phyloP scores from a whole-genome alignment of 2,888 invertebrate genomes.

The Agrochola litura region DNA sequence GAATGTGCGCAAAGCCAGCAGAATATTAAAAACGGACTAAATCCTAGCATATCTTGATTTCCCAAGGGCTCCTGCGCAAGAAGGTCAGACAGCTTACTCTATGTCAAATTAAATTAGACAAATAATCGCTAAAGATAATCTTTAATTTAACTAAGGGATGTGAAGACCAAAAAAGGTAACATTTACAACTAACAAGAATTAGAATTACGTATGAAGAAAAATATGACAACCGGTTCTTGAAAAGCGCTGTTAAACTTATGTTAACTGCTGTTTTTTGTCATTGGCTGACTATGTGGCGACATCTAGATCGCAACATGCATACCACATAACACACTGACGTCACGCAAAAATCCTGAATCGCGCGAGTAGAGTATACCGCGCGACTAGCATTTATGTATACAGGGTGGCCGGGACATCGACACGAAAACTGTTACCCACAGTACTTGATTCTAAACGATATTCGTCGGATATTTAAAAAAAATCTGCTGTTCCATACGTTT shows the following conservation, averaged over 20 bases:
- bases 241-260: background rate
- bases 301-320: no score
- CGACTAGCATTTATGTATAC: no score
- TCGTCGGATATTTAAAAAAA: no score
- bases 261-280: background rate
- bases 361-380: no score
- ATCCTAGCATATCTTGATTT: constrained; percentile 34
- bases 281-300: background rate
- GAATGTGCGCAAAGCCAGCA: background rate
- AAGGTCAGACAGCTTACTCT: constrained; percentile 7
- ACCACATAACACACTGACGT: no score
- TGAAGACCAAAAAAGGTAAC: background rate
- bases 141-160: background rate
- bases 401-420: no score
- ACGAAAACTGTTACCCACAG: no score
- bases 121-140: constrained; percentile 11
- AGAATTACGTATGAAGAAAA: no score
- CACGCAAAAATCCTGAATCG: no score
- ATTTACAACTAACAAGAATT: background rate
- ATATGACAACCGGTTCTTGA: no score
- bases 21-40: constrained; percentile 29
- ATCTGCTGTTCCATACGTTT: no score
- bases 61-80: constrained; percentile 25
- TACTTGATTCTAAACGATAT: no score
- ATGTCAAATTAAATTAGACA: constrained; percentile 4